Base-by-base conservation (phyloP, 2,113 vertebrate species). In the Microcebus jonahi region DNA sequence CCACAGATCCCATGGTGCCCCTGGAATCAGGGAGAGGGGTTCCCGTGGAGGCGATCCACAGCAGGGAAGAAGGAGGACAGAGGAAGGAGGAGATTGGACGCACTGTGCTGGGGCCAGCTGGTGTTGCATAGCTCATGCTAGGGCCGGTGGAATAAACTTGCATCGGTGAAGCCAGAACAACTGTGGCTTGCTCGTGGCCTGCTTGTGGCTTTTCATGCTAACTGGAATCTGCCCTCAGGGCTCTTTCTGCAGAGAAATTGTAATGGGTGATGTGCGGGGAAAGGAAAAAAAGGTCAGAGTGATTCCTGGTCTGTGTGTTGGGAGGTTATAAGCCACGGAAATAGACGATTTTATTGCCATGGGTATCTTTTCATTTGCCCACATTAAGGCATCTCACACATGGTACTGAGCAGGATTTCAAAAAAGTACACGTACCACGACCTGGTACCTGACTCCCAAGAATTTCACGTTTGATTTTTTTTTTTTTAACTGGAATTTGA, bases 401-500 rank as follows among this genome's bases (percentile, higher is more conserved):
- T 0, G 6, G n/a, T 27, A 42, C 2, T 39, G 48, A 50, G 36
- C 27, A n/a, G 25, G 1, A 67, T 88, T 65, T 75, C 4, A 61
- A 59, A 39, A 57, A 15, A 50, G 10, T 34, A 1, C 34, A 0
- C 6, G 13, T 67, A 8, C 15, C 34, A 39, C 9, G 45, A 29
- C 21, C 31, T 77, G 57, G 29, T 17, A n/a, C 31, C 2, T 3
- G 48, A 29, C 45, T 71, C 25, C 48, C 12, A 89, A 31, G 20
- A 48, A 57, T 10, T 55, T 81, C 45, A 70, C 4, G 13, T 27
- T 63, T 63, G n/a, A 63, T 42, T 48, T 61, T 20, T 11, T 68
- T 68, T n/a, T n/a, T n/a, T 36, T 82, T 92, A 27, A 55, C 42
- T 92, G 36, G 45, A 65, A 55, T 80, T 95, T 80, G 20, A 77